These are phyloP conservation scores for Nannobrachium achirus DNA, from an alignment of 2,113 vertebrate species.

Conservation along the genomic window DNA sequence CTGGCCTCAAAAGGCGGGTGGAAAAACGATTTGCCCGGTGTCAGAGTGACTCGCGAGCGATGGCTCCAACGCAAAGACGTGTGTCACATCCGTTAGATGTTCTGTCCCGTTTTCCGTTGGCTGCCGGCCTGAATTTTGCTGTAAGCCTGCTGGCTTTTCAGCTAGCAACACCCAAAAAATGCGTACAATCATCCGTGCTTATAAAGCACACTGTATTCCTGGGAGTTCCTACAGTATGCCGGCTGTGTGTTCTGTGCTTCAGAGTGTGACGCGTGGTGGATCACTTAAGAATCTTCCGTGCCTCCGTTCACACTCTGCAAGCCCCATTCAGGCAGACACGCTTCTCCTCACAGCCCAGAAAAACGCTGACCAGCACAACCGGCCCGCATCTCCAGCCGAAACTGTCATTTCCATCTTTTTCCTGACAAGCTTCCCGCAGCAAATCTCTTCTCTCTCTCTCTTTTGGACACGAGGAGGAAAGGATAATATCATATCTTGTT, in stretches of 20 bases:
- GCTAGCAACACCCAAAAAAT: slow-evolving; percentile 1
- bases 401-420: slow-evolving; percentile 24
- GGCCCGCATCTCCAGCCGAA: slow-evolving; percentile 38
- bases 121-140: slow-evolving; percentile 35
- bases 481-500: background rate
- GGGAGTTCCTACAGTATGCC: slow-evolving; percentile 34
- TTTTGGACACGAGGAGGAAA: slow-evolving; percentile 28
- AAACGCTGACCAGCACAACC: slow-evolving; percentile 49
- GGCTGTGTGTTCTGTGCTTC: slow-evolving; percentile 31
- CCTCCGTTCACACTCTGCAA: slow-evolving; percentile 20
- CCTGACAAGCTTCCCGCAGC: slow-evolving; percentile 28
- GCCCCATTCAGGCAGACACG: slow-evolving; percentile 21
- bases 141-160: slow-evolving; percentile 33
- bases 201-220: slow-evolving; percentile 45
- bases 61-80: background rate
- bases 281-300: slow-evolving; percentile 12
- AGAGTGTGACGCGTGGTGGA: slow-evolving; percentile 35
- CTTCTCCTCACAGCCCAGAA: slow-evolving; percentile 20
- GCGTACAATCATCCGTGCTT: slow-evolving; percentile 13
- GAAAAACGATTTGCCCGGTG: slow-evolving; percentile 6
- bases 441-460: slow-evolving; percentile 13
- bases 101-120: slow-evolving; percentile 25
- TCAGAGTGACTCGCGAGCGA: slow-evolving; percentile 16
- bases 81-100: slow-evolving; percentile 19
- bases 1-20: background rate